These are phyloP conservation scores for Scalopus aquaticus DNA, from an alignment of 2,113 vertebrate species.

Conservation along the genomic window DNA sequence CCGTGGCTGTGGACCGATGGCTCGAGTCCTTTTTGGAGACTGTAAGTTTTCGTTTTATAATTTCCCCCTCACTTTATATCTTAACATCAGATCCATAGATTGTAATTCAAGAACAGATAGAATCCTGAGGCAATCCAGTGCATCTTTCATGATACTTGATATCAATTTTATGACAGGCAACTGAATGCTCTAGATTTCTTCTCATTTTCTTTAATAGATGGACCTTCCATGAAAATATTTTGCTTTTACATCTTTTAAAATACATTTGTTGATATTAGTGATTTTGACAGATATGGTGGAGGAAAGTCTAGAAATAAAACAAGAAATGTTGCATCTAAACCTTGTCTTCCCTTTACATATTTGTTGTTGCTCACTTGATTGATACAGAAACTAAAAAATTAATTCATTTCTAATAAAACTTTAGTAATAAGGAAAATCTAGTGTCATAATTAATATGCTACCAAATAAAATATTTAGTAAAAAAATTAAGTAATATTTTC, in stretches of 20 bases:
- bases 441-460: too few species aligned
- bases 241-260: background rate
- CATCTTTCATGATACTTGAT: background rate
- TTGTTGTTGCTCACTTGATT: background rate
- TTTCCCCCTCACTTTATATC: background rate
- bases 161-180: background rate
- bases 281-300: background rate
- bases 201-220: background rate
- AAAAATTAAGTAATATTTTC: too few species aligned
- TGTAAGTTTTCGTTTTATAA: background rate
- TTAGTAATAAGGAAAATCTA: too few species aligned
- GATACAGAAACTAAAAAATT: too few species aligned
- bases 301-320: background rate
- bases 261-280: background rate
- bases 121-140: background rate
- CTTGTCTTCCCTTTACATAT: background rate
- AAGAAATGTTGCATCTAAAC: background rate
- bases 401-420: too few species aligned
- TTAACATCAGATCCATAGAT: background rate
- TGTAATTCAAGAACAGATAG: background rate
- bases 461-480: too few species aligned
- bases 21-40: background rate
- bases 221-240: background rate
- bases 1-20: background rate
- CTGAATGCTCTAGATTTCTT: background rate